Conservation (phyloP, 2,113 vertebrate genomes). For the Hemiscyllium ocellatum region DNA sequence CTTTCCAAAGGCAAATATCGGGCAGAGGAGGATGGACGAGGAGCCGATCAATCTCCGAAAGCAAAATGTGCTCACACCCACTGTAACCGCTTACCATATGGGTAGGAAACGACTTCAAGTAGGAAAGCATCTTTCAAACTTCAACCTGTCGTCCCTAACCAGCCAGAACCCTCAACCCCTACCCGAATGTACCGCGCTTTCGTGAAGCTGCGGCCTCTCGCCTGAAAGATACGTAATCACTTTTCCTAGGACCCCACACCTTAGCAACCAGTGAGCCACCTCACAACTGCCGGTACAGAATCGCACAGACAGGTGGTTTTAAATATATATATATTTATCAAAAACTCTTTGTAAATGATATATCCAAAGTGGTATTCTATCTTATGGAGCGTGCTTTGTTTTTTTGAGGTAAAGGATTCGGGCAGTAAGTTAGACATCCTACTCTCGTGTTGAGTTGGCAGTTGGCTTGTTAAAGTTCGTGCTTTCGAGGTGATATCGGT, state of each 20-base stretch:
- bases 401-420: neutral
- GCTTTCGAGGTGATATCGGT: neutral
- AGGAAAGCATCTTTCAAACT: slow-evolving; percentile 18
- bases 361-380: neutral
- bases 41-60: neutral
- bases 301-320: neutral
- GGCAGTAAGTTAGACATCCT: neutral
- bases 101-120: slow-evolving; percentile 39
- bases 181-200: neutral
- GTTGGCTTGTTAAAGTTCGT: neutral
- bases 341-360: neutral
- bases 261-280: neutral
- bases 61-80: too few species aligned
- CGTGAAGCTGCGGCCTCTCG: neutral
- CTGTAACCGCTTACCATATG: slow-evolving; percentile 40
- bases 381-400: neutral
- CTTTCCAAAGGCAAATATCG: slow-evolving; percentile 35
- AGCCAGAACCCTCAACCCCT: too few species aligned
- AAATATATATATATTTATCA: neutral
- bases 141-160: neutral
- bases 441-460: slow-evolving; percentile 6
- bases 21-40: neutral
- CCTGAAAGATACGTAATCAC: neutral
- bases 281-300: neutral
- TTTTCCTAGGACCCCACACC: neutral